Conservation (phyloP, 1,140 invertebrate species). For the Megalonaias nervosa region DNA sequence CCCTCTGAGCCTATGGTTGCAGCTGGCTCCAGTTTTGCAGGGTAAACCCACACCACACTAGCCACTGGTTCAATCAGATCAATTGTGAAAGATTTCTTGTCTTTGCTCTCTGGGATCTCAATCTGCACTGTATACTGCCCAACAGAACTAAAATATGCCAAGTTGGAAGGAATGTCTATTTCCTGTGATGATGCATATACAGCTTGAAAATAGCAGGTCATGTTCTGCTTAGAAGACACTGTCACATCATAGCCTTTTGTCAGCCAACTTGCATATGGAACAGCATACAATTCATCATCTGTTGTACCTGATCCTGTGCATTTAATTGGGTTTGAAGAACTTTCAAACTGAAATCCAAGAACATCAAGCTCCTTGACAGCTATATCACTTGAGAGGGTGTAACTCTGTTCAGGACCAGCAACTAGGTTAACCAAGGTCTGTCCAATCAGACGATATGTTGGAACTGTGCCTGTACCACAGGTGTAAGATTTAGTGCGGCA, state of each 20-base stretch:
- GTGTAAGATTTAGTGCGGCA: conserved; percentile 9
- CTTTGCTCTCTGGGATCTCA: conserved; percentile 1
- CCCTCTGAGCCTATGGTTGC: conserved; percentile 6
- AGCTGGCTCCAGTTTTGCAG: conserved; percentile 6
- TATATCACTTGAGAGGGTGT: background rate
- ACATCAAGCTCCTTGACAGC: conserved; percentile 18
- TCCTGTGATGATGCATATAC: background rate
- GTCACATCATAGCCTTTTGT: background rate
- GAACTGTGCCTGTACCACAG: background rate
- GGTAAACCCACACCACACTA: conserved; percentile 38
- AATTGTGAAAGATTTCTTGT: background rate
- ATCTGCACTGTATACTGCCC: conserved; percentile 11
- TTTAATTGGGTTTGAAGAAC: conserved; percentile 9
- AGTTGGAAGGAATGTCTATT: conserved; percentile 6
- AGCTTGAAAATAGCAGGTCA: conserved; percentile 22
- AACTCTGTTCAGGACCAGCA: background rate
- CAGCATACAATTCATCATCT: background rate
- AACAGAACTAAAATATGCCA: conserved; percentile 6
- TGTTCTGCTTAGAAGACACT: background rate
- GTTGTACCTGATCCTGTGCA: background rate
- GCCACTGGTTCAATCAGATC: conserved; percentile 18
- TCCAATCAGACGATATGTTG: conserved; percentile 14
- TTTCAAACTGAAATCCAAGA: conserved; percentile 19
- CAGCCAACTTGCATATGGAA: conserved; percentile 4
- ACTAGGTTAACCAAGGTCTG: background rate